Conservation (phyloP, 2,888 invertebrate genomes). For the Caenorhabditis plicata region DNA sequence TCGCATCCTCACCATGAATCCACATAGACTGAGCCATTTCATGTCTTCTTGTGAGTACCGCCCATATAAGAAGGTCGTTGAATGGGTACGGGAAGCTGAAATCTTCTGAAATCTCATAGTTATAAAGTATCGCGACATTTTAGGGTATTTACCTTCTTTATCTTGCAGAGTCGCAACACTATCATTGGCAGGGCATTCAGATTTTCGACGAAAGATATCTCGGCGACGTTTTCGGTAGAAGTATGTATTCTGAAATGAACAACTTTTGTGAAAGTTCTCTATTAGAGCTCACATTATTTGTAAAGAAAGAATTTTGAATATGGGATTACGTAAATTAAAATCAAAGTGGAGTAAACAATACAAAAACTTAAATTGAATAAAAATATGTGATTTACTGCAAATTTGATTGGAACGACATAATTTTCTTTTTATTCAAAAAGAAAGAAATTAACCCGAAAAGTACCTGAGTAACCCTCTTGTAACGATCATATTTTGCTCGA, state of each 20-base stretch:
- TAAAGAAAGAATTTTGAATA: no score
- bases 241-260: slow-evolving; percentile 13
- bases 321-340: no score
- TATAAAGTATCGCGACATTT: no score
- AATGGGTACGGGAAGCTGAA: slow-evolving; percentile 75
- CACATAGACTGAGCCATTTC: slow-evolving; percentile 94
- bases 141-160: not conserved
- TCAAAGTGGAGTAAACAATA: no score
- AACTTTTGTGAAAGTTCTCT: not conserved
- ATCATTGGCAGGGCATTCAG: slow-evolving; percentile 16
- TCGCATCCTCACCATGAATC: slow-evolving; percentile 75
- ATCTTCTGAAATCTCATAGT: slow-evolving; percentile 11
- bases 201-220: slow-evolving; percentile 24
- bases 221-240: slow-evolving; percentile 20
- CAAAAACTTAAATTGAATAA: no score
- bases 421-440: no score
- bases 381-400: no score
- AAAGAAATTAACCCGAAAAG: not conserved
- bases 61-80: slow-evolving; percentile 91
- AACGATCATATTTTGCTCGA: slow-evolving; percentile 68
- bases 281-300: not conserved
- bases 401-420: no score
- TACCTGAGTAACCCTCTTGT: slow-evolving; percentile 20
- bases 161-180: slow-evolving; percentile 3
- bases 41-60: slow-evolving; percentile 91